These are phyloP conservation scores for Dynastes hyllus DNA, from an alignment of 2,888 invertebrate species.

Conservation along the genomic window DNA sequence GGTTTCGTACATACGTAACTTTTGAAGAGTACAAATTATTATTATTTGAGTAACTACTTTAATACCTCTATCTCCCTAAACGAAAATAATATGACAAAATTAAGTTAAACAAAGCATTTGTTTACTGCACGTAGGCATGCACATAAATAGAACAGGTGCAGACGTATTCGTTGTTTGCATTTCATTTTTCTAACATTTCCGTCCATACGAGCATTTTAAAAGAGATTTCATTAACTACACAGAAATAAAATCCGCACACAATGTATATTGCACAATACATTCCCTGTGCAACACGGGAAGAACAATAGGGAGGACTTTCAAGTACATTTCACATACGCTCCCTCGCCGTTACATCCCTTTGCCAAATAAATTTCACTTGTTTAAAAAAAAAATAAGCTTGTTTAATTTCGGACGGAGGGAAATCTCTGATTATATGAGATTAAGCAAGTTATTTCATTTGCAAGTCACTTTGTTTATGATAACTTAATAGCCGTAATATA, in stretches of 20 bases:
- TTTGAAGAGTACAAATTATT: no score
- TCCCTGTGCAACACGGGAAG: slow-evolving; percentile 2
- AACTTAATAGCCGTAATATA: no score
- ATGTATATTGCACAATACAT: slow-evolving; percentile 20
- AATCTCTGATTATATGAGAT: no score
- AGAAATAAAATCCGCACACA: neutral
- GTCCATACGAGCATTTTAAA: neutral
- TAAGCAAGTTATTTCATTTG: no score
- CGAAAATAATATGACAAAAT: no score
- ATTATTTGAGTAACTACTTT: no score
- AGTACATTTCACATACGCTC: neutral
- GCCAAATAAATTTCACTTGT: slow-evolving; percentile 22
- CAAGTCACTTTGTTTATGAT: no score
- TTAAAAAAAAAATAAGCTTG: neutral
- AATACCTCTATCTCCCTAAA: no score
- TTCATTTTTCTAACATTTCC: no score
- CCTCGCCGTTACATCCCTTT: slow-evolving; percentile 22
- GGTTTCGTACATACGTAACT: no score
- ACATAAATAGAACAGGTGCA: no score
- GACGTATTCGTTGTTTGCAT: no score
- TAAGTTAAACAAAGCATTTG: neutral
- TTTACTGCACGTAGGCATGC: neutral
- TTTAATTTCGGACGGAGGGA: slow-evolving; percentile 9
- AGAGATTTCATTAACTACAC: slow-evolving; percentile 3
- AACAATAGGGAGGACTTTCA: slow-evolving; percentile 1